Conservation (phyloP, 2,113 vertebrate genomes). For the Seriola rivoliana region DNA sequence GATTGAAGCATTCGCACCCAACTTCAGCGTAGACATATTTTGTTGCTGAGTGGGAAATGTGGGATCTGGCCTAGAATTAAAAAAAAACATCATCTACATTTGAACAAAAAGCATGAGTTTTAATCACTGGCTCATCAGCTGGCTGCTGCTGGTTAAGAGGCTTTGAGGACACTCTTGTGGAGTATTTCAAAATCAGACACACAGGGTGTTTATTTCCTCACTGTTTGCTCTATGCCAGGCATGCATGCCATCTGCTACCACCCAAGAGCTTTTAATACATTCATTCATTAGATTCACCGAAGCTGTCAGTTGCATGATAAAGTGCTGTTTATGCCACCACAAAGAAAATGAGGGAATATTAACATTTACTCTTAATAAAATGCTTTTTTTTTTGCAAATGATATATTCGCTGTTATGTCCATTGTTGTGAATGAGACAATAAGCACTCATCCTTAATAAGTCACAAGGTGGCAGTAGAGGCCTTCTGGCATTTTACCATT, state of each 20-base stretch:
- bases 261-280: conserved; percentile 12
- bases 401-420: too few species aligned
- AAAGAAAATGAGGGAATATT: not conserved
- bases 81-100: not conserved
- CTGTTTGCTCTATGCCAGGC: conserved; percentile 10
- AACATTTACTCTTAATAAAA: not conserved
- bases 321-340: not conserved
- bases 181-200: not conserved
- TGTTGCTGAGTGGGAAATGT: too few species aligned
- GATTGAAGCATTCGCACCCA: too few species aligned
- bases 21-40: too few species aligned
- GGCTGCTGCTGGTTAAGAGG: not conserved
- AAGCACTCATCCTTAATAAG: not conserved
- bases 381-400: not conserved
- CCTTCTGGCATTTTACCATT: not conserved
- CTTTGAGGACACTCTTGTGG: conserved; percentile 14
- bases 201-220: not conserved
- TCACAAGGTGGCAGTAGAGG: conserved; percentile 66
- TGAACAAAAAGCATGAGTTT: not conserved
- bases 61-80: too few species aligned
- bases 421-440: not conserved
- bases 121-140: not conserved
- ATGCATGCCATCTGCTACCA: conserved; percentile 34
- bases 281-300: not conserved
- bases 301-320: conserved; percentile 5